These are phyloP conservation scores for Microtus californicus DNA, from an alignment of 2,797 vertebrate species.

Conservation along the genomic window DNA sequence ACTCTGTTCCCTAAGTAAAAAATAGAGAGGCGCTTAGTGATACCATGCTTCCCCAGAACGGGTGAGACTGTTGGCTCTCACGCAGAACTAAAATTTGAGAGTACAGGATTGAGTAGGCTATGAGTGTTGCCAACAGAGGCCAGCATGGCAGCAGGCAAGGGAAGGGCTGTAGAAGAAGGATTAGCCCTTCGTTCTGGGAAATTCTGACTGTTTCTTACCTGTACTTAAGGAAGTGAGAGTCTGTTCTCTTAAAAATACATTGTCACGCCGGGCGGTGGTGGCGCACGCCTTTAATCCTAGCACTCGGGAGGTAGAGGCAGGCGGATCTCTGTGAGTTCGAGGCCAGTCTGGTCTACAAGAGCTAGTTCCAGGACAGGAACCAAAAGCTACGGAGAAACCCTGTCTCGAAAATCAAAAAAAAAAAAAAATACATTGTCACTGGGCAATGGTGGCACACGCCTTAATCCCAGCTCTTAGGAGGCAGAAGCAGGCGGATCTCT, in stretches of 20 bases:
- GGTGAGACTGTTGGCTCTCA: not conserved
- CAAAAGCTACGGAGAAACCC: not conserved
- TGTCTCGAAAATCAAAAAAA: too few relatives aligned
- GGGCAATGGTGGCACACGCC: too few relatives aligned
- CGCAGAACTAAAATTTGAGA: not conserved
- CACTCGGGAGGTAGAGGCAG: too few relatives aligned
- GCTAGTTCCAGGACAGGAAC: too few relatives aligned
- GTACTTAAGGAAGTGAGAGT: not conserved
- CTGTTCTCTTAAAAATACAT: slow-evolving; percentile 36
- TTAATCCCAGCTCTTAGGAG: too few relatives aligned
- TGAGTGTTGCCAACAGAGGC: not conserved
- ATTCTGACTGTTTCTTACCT: not conserved
- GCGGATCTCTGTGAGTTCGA: too few relatives aligned
- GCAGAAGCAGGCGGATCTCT: too few relatives aligned
- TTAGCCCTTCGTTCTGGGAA: not conserved
- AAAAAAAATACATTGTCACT: not conserved
- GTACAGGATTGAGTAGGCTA: not conserved
- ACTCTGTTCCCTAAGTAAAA: not conserved
- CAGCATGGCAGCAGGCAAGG: not conserved
- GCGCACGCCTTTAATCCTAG: too few relatives aligned
- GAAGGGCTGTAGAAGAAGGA: too few relatives aligned
- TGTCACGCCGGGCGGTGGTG: too few relatives aligned
- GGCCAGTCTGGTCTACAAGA: too few relatives aligned
- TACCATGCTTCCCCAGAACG: not conserved
- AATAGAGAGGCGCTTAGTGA: not conserved